Percentiles rank a stretch among this genome's conserved stretches.
Conservation (phyloP, 2,888 invertebrate genomes). For the Hyposoter didymator region DNA sequence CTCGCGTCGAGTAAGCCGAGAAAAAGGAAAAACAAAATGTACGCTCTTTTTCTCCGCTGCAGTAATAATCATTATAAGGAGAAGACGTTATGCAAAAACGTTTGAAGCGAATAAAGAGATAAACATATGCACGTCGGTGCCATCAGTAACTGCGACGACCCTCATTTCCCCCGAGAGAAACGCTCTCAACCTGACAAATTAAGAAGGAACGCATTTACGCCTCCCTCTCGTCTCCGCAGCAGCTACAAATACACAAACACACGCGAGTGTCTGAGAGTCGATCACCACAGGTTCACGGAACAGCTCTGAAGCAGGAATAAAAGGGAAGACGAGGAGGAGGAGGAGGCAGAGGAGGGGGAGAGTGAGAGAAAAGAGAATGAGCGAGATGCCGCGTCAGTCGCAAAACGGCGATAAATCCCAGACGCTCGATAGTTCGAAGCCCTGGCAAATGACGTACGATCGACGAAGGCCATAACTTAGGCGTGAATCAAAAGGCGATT, state of each 20-base stretch:
- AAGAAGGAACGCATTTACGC: constrained; percentile 6
- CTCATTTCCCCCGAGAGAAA: no score
- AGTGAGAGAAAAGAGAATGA: constrained; percentile 63
- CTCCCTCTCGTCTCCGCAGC: neutral
- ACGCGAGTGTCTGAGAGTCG: neutral
- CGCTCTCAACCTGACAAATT: neutral
- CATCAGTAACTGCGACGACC: neutral
- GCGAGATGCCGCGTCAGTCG: constrained; percentile 64
- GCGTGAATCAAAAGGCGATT: constrained; percentile 77
- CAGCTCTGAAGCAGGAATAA: constrained; percentile 18
- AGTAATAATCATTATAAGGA: neutral
- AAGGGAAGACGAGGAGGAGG: constrained; percentile 59
- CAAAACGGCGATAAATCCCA: constrained; percentile 64
- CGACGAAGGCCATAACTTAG: constrained; percentile 76
- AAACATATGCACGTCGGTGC: neutral
- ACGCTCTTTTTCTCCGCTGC: neutral
- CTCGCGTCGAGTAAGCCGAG: neutral
- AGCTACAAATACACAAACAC: neutral
- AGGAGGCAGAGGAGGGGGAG: constrained; percentile 54
- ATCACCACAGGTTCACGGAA: neutral
- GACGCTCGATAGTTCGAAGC: constrained; percentile 72
- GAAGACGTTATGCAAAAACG: neutral
- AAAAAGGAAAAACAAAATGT: neutral
- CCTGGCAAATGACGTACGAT: constrained; percentile 74
- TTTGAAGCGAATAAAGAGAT: neutral